Evolutionary conservation across 2,113 vertebrate species (phyloP), one percentile per base, ranked within the genome.

Genomic region (Coptodon rendalli): DNA sequence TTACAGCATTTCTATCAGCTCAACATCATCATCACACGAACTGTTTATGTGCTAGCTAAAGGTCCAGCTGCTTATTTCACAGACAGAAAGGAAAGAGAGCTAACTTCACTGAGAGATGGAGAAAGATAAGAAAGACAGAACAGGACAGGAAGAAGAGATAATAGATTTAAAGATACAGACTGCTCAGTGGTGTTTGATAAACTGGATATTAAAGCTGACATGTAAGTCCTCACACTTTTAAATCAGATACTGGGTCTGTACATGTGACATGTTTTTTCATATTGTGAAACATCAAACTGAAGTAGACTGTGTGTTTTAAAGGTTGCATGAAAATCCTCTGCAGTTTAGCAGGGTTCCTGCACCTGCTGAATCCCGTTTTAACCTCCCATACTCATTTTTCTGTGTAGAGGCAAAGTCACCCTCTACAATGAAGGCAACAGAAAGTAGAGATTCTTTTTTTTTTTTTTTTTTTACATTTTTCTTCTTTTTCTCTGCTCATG

Each of bases 1-100:
- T 57, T 59, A 59, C 24, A 29, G 56, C 24, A 16, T 57, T 29
- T 16, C 12, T 57, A 29, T 57, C 54, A 57, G 54, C 24, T 57
- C 24, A 8, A 13, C 2, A 8, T 8, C 54, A 57, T 59, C 54
- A 8, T 14, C 56, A 16, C 56, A 29, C 24, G 0, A 59, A 2
- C 56, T 29, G 54, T 13, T 57, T 29, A 24, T 29, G 24, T 1
- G 24, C 3, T 59, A 59, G 24, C 56, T 59, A 29, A 59, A 59
- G 24, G 12, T 29, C 12, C 24, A 5, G 22, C 54, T 27, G 6
- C 22, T 57, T 1, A 57, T 57, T 57, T 57, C 22, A 57, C 54
- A 57, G 54, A 27, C 22, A 57, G 24, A 14, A 57, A 57, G 12
- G 54, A 57, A 29, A 57, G 54, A 57, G 0, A 0, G 54, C 54